phyloP scores from a whole-genome alignment of 2,797 vertebrate species.

The Labeo calbasu region DNA sequence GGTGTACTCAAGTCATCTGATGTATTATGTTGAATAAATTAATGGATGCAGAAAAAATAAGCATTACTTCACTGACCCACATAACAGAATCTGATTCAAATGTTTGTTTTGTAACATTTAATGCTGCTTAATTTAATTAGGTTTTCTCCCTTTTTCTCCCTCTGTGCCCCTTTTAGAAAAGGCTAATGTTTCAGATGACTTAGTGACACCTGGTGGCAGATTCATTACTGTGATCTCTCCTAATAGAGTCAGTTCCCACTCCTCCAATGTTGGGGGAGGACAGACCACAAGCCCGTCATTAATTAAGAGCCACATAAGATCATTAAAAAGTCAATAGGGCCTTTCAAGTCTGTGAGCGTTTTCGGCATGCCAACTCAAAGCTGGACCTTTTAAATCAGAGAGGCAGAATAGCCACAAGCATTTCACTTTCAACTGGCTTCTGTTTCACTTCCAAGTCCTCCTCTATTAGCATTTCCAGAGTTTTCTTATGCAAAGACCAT shows the following conservation, averaged over 20 bases:
- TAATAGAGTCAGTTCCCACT: slow-evolving; percentile 39
- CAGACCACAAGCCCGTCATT: slow-evolving; percentile 69
- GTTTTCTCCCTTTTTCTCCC: not conserved
- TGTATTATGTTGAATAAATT: not conserved
- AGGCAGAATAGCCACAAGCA: slow-evolving; percentile 61
- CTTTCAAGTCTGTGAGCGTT: slow-evolving; percentile 77
- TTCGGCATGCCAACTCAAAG: slow-evolving; percentile 66
- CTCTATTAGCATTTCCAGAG: slow-evolving; percentile 52
- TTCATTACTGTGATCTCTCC: slow-evolving; percentile 4
- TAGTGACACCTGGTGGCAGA: slow-evolving; percentile 66
- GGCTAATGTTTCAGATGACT: slow-evolving; percentile 51
- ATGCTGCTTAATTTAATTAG: slow-evolving; percentile 4
- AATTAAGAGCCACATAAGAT: slow-evolving; percentile 67
- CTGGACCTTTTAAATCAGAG: slow-evolving; percentile 64
- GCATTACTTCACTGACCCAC: not conserved
- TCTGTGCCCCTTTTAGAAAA: not conserved
- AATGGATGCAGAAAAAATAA: not conserved
- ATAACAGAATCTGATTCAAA: not conserved
- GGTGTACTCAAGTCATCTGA: not conserved
- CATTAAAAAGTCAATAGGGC: slow-evolving; percentile 74
- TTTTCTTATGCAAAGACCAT: slow-evolving; percentile 37
- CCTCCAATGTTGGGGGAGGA: slow-evolving; percentile 56
- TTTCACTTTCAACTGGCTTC: slow-evolving; percentile 68
- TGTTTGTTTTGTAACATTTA: not conserved
- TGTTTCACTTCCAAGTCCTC: slow-evolving; percentile 55